Evolutionary conservation across 2,113 vertebrate species (phyloP).

Genomic region (Daubentonia madagascariensis): DNA sequence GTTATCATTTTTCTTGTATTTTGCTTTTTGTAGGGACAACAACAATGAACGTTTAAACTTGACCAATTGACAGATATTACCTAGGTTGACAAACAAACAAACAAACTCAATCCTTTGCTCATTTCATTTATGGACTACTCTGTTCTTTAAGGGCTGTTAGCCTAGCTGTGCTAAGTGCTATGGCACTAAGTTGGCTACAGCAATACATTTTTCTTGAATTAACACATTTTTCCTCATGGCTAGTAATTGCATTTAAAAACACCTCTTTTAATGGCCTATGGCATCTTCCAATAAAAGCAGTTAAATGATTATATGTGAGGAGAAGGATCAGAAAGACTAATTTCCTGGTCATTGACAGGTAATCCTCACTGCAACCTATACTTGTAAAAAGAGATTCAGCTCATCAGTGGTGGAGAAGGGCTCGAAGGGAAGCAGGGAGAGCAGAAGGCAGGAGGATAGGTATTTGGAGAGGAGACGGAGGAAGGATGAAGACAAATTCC

Average conservation of each 20-base stretch:
- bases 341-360: neutral
- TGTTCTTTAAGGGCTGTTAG: neutral
- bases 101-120: neutral
- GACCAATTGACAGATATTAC: neutral
- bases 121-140: neutral
- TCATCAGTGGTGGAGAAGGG: neutral
- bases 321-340: neutral
- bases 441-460: neutral
- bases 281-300: neutral
- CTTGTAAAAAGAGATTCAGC: neutral
- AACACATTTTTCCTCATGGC: neutral
- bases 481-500: neutral
- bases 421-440: neutral
- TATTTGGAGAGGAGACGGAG: neutral
- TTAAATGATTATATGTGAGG: neutral
- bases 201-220: neutral
- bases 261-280: neutral
- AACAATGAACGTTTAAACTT: neutral
- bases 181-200: neutral
- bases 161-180: neutral
- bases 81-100: neutral
- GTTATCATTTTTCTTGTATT: neutral
- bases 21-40: neutral
- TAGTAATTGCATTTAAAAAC: conserved; percentile 11
- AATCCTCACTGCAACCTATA: neutral